Percentiles rank a stretch among this genome's conserved stretches.
Evolutionary conservation across 2,888 invertebrate genomes (phyloP).

Genomic region (Drosophila mettleri): DNA sequence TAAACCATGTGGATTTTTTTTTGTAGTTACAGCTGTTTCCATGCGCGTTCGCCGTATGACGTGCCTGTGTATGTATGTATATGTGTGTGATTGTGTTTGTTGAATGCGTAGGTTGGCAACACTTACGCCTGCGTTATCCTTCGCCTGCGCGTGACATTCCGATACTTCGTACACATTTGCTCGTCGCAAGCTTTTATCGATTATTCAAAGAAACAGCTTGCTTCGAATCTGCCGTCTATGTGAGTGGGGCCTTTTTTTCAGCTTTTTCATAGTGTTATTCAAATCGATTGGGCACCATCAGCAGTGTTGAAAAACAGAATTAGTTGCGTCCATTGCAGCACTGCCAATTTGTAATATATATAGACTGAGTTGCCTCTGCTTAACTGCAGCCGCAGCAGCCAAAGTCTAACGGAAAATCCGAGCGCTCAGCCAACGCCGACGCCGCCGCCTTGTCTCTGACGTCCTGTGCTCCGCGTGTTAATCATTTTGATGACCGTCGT

Average conservation of each 20-base stretch:
- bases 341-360: constrained; percentile 28
- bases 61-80: not conserved
- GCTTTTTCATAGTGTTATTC: constrained; percentile 30
- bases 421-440: constrained; percentile 49
- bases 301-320: constrained; percentile 63
- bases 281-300: constrained; percentile 45
- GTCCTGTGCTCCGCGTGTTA: constrained; percentile 46
- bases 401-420: constrained; percentile 32
- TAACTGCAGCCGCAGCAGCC: constrained; percentile 23
- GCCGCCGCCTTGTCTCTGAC: constrained; percentile 53
- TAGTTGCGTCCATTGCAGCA: constrained; percentile 60
- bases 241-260: constrained; percentile 12
- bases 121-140: constrained; percentile 69
- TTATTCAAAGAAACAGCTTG: constrained; percentile 51
- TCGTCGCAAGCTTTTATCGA: constrained; percentile 63
- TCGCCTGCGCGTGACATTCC: constrained; percentile 74
- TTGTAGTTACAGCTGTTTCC: constrained; percentile 59
- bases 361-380: constrained; percentile 8
- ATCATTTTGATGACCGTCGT: constrained; percentile 26
- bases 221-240: constrained; percentile 8
- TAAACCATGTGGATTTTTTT: constrained; percentile 32
- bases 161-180: constrained; percentile 63
- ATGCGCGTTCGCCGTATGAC: constrained; percentile 25
- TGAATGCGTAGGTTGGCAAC: constrained; percentile 47
- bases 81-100: not conserved